These are phyloP conservation scores for Drosophila orosa DNA, from an alignment of 1,140 invertebrate genomes.

Conservation along the genomic window DNA sequence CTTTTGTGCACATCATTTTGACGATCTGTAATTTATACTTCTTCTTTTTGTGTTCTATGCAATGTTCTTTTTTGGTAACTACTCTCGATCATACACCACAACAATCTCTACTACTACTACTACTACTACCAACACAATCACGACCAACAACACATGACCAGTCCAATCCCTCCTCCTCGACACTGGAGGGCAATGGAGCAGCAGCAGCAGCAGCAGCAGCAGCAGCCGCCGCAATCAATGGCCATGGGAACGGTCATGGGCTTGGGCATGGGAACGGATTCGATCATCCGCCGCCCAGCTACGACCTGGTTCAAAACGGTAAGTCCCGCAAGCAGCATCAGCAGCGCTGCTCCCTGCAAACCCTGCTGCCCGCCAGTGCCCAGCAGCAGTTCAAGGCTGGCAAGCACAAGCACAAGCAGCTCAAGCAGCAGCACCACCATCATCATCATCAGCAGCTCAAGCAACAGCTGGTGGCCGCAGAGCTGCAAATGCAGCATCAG, in stretches of 20 bases:
- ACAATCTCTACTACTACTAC: constrained; percentile 10
- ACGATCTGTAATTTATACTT: constrained; percentile 65
- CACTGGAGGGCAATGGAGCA: constrained; percentile 70
- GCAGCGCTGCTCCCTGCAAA: constrained; percentile 81
- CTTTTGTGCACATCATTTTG: constrained; percentile 73
- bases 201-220: constrained; percentile 6
- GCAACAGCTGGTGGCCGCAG: constrained; percentile 46
- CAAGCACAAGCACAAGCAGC: constrained; percentile 70
- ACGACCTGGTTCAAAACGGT: constrained; percentile 84
- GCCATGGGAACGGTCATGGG: constrained; percentile 48
- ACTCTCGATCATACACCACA: constrained; percentile 55
- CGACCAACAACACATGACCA: constrained; percentile 36
- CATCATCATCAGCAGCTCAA: constrained; percentile 55
- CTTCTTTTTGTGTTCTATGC: constrained; percentile 69
- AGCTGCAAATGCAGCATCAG: constrained; percentile 50
- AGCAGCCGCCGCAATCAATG: constrained; percentile 32
- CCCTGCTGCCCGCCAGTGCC: constrained; percentile 74
- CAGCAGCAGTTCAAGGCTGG: constrained; percentile 77
- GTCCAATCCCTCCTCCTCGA: constrained; percentile 83
- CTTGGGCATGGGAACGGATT: constrained; percentile 65
- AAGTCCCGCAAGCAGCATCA: constrained; percentile 81
- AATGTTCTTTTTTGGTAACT: constrained; percentile 74
- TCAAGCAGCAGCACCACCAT: constrained; percentile 72
- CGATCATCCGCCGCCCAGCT: constrained; percentile 82
- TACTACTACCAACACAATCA: constrained; percentile 27